Base-by-base conservation (phyloP, 2,888 invertebrate species). In the Leptinotarsa tumamoca region DNA sequence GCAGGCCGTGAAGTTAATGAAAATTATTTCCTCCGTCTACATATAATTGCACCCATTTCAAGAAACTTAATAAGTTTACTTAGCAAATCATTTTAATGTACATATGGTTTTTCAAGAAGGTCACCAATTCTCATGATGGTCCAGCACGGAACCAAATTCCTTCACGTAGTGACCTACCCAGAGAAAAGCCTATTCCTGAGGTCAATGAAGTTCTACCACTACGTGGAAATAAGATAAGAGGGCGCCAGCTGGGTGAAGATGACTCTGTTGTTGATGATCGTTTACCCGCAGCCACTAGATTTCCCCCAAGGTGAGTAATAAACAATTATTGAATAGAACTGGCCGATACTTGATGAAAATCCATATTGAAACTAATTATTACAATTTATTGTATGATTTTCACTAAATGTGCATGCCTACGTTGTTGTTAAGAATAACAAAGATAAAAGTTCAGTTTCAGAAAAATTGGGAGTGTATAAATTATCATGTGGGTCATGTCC, bases 241-340 rank as follows among this genome's bases (percentile, higher is more conserved):
- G 86, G 43, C 78, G 87, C 56, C 86, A 86, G 80, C 81, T 87
- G 23, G 83, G 83, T 21, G 90, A 90, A 56, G 91, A 91, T 81
- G 91, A 91, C 80, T 89, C 90, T 68, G 88, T 90, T 50, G 89
- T 89, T 73, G 90, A 91, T 82, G 91, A 91, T 82, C 88, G 95
- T 81, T 88, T 96, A 79, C 96, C 96, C 2, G 92, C 93, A n/a
- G 95, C 94, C 84, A 95, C 96, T n/a, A 92, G 96, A 80, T 96
- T 80, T 58, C 80, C 80, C 50, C 80, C 80, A 51, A 80, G 80
- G 80, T 80, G 61, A 61, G 52, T 51, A 51, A 17, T 51, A 27
- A 27, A 0, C 27, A 27, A 23, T 23, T 23, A 21, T 21, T 21
- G 21, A 21, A 21, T 21, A 21, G 21, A 21, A 21, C 21, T 21